phyloP scores from a whole-genome alignment of 2,113 vertebrate genomes.

The Geococcyx californianus region DNA sequence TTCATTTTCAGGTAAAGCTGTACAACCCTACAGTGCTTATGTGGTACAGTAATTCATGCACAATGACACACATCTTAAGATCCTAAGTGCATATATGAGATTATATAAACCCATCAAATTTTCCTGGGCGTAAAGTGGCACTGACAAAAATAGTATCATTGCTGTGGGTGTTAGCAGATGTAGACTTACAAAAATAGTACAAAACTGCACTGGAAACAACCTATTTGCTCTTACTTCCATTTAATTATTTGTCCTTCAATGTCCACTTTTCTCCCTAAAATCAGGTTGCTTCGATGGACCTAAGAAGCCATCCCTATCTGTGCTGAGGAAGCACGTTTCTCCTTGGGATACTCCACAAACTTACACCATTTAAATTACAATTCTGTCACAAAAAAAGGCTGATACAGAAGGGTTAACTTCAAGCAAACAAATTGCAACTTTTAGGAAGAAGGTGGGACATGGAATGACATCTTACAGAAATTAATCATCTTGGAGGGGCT shows the following conservation, averaged over 20 bases:
- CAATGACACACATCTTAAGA: neutral
- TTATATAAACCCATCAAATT: slow-evolving; percentile 21
- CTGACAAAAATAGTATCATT: slow-evolving; percentile 16
- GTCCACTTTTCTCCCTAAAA: neutral
- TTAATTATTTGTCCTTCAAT: neutral
- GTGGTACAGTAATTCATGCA: slow-evolving; percentile 9
- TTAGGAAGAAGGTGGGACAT: neutral
- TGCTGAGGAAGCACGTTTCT: neutral
- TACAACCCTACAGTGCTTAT: neutral
- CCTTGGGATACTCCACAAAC: neutral
- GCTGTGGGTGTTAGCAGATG: neutral
- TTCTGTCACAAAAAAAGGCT: neutral
- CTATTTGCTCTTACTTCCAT: neutral
- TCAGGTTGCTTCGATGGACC: neutral
- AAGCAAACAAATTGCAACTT: neutral
- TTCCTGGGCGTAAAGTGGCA: neutral
- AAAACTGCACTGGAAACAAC: neutral
- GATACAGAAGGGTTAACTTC: neutral
- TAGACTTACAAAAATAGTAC: slow-evolving; percentile 9
- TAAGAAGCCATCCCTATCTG: neutral
- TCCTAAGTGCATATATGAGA: neutral
- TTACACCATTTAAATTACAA: neutral
- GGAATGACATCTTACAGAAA: neutral
- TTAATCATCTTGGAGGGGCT: neutral
- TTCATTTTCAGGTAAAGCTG: neutral